Percentiles rank a stretch among this genome's conserved stretches.
Evolutionary conservation across 1,140 invertebrate genomes (phyloP).

Genomic region (Myzus persicae): DNA sequence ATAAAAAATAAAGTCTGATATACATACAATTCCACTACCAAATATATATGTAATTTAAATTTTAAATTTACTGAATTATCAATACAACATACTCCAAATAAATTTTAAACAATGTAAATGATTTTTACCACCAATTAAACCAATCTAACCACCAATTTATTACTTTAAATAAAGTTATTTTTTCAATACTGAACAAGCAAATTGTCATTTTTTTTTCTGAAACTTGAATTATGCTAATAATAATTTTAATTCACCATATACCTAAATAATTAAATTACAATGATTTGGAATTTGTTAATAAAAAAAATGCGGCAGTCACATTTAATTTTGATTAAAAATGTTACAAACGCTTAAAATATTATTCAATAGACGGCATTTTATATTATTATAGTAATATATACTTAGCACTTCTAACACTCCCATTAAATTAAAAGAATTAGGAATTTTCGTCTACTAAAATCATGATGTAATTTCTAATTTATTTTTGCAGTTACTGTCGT

Average conservation of each 20-base stretch:
- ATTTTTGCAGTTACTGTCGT: neutral
- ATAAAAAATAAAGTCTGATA: neutral
- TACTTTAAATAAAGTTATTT: neutral
- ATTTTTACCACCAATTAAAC: neutral
- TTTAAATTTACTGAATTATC: too few species aligned
- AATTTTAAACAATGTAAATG: neutral
- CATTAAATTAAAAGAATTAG: neutral
- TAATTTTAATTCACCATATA: neutral
- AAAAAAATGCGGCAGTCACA: neutral
- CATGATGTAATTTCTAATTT: neutral
- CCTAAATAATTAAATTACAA: neutral
- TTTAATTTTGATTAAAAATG: conserved; percentile 10
- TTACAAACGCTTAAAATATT: neutral
- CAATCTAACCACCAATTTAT: too few species aligned
- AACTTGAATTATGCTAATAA: neutral
- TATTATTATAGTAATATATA: neutral
- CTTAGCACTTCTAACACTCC: neutral
- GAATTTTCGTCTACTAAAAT: neutral
- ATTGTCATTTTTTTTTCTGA: neutral
- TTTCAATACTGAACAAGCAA: too few species aligned
- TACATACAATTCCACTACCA: too few species aligned
- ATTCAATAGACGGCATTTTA: neutral
- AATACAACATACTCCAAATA: too few species aligned
- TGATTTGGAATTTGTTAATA: neutral
- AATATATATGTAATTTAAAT: too few species aligned